phyloP scores from a whole-genome alignment of 2,113 vertebrate species.

The Naja naja region DNA sequence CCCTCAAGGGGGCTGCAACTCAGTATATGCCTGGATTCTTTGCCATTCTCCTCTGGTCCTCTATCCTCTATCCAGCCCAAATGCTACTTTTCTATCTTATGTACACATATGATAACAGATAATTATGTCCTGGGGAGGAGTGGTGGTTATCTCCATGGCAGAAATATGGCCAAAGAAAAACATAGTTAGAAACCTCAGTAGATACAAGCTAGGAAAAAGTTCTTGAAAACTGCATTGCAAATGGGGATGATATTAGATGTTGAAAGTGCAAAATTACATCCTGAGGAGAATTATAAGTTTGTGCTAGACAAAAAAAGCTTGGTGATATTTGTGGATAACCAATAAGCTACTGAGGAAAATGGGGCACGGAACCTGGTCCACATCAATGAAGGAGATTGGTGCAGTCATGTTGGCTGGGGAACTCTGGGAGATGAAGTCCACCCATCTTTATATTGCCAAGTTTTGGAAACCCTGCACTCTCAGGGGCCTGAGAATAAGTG shows the following conservation, averaged over 20 bases:
- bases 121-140: background rate
- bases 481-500: background rate
- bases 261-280: conserved; percentile 1
- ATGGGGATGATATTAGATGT: background rate
- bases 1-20: background rate
- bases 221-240: conserved; percentile 12
- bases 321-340: background rate
- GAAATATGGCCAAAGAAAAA: conserved; percentile 3
- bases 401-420: background rate
- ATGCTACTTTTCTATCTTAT: background rate
- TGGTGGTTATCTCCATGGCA: background rate
- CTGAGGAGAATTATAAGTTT: background rate
- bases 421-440: background rate
- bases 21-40: background rate
- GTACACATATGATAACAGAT: background rate
- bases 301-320: background rate
- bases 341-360: background rate
- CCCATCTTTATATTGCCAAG: background rate
- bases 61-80: background rate
- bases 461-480: background rate
- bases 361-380: background rate
- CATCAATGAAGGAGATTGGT: background rate
- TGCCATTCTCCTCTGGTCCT: background rate
- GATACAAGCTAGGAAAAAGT: background rate
- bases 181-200: conserved; percentile 25